phyloP scores from a whole-genome alignment of 2,797 vertebrate genomes.

The Carduelis carduelis region DNA sequence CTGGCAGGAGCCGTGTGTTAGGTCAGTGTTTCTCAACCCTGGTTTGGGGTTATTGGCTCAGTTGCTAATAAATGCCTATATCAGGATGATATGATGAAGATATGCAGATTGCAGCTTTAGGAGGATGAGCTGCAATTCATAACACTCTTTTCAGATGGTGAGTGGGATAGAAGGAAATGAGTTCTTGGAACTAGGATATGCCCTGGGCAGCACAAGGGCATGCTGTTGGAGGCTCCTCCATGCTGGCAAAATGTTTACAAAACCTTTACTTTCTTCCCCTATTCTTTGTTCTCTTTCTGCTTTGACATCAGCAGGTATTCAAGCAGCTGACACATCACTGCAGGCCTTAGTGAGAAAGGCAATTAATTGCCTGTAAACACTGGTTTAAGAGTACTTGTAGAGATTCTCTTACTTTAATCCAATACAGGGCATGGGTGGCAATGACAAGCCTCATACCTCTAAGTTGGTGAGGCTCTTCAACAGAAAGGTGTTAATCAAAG shows the following conservation, averaged over 20 bases:
- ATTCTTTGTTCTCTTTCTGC: neutral
- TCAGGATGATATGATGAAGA: neutral
- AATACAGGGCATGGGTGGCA: neutral
- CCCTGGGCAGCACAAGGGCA: fast-evolving
- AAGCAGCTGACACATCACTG: neutral
- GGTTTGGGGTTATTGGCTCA: neutral
- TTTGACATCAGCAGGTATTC: neutral
- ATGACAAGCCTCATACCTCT: neutral
- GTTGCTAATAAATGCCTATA: neutral
- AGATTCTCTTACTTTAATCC: neutral
- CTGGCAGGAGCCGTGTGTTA: fast-evolving
- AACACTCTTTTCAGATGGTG: fast-evolving
- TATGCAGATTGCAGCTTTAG: neutral
- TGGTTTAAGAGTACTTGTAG: neutral
- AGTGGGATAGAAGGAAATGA: neutral
- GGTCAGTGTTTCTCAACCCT: neutral
- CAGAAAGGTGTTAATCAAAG: neutral
- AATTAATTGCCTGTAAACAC: neutral
- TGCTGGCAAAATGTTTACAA: neutral
- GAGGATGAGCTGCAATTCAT: neutral
- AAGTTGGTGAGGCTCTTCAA: neutral
- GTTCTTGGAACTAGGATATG: fast-evolving
- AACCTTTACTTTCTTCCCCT: neutral
- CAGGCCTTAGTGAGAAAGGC: neutral
- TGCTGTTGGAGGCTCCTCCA: neutral